Base-by-base conservation (phyloP, 2,888 invertebrate species). In the Sicus ferrugineus region DNA sequence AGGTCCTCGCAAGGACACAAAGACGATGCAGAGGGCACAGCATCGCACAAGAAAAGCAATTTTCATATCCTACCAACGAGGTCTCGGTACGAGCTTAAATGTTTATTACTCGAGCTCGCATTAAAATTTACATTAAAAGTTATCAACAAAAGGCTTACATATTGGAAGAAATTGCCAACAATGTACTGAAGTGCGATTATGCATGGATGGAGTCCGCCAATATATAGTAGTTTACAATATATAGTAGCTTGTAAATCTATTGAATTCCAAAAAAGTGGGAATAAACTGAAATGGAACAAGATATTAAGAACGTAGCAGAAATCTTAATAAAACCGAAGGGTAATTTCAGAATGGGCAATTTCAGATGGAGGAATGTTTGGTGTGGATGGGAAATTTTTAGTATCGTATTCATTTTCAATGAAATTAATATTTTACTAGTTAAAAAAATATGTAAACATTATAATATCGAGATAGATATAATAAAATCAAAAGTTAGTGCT, bases 11-110 rank as follows among this genome's bases (percentile, higher is more conserved):
- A 11, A 23, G 28, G 54, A 54, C 23, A 54, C 28, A 2, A 11
- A 14, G 28, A 54, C 16, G 3, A 23, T 54, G 14, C 26, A 5
- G 7, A 54, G 28, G 28, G 26, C 21, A 26, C 2, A 3, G 54
- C 31, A 59, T 67, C 58, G 21, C 28, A 58, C 30, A 48, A 46
- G 46, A 67, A 48, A 67, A 59, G 42, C 58, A 67, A 59, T 67
- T 59, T 67, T 48, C 30, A 21, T 48, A 31, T 38, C 59, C 48
- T 59, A 30, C 34, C 19, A 58, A 23, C 31, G 14, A 23, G 23
- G 5, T 56, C 28, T 46, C 14, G 11, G 48, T 59, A 48, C 38
- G 58, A 67, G 67, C 48, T 67, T 67, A 46, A 48, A 58, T 67
- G 31, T 48, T 50, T 59, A 48, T 59, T 46, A 67, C 19, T 67